Conservation (phyloP, 2,113 vertebrate species). For the Clarias macrocephalus region DNA sequence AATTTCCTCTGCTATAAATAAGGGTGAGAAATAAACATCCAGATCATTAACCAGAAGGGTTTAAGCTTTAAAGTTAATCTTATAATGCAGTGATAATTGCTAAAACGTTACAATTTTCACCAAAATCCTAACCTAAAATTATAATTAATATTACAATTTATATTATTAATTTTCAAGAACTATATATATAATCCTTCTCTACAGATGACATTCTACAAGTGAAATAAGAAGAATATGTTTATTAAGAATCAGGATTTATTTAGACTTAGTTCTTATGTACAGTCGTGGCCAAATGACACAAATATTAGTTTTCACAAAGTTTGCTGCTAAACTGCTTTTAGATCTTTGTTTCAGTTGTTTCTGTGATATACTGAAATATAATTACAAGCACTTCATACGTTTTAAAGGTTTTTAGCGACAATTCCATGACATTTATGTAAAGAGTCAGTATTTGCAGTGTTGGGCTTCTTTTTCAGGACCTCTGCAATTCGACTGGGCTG, state of each 20-base stretch:
- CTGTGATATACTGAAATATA: no score
- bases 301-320: no score
- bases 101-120: not conserved
- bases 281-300: no score
- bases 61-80: not conserved
- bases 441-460: no score
- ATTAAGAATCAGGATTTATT: not conserved
- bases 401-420: no score
- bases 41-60: not conserved
- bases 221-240: constrained; percentile 6
- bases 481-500: no score
- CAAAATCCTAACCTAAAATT: not conserved
- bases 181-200: not conserved
- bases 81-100: not conserved
- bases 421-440: no score
- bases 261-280: not conserved
- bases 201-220: not conserved
- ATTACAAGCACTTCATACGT: no score
- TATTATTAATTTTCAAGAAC: not conserved
- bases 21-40: not conserved
- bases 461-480: no score
- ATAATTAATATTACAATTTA: not conserved
- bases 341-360: no score
- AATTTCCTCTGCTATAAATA: constrained; percentile 8
- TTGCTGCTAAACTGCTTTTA: no score